Conservation (phyloP, 2,113 vertebrate species). For the Gavialis gangeticus region DNA sequence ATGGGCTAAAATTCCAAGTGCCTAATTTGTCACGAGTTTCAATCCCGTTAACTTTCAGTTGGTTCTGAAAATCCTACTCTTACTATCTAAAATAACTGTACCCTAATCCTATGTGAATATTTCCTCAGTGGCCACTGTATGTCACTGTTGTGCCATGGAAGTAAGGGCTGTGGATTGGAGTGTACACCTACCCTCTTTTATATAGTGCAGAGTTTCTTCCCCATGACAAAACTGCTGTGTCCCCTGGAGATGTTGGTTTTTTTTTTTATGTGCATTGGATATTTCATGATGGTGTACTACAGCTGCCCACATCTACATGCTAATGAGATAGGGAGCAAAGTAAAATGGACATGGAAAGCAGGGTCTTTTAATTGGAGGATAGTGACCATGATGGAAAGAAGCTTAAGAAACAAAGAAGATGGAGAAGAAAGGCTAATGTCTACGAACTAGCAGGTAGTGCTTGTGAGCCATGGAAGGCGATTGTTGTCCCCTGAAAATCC, state of each 20-base stretch:
- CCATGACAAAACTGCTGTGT: not conserved
- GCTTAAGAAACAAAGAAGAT: not conserved
- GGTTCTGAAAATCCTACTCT: no score
- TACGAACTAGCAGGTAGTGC: not conserved
- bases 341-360: no score
- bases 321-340: not conserved
- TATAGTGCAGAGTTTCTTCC: not conserved
- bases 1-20: accelerated
- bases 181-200: no score
- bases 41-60: not conserved
- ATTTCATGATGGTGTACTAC: not conserved
- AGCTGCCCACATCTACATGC: not conserved
- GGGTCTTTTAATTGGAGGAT: not conserved
- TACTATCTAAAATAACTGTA: accelerated
- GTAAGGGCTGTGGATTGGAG: not conserved
- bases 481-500: not conserved
- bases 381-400: not conserved
- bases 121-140: slow-evolving; percentile 33
- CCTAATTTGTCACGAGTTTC: accelerated
- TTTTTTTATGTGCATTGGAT: not conserved
- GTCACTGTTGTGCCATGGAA: slow-evolving; percentile 16
- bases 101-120: accelerated
- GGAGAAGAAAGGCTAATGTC: not conserved
- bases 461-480: not conserved
- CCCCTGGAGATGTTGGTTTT: not conserved